Base-by-base conservation (phyloP, 1,140 invertebrate species). In the Monochamus saltuarius region DNA sequence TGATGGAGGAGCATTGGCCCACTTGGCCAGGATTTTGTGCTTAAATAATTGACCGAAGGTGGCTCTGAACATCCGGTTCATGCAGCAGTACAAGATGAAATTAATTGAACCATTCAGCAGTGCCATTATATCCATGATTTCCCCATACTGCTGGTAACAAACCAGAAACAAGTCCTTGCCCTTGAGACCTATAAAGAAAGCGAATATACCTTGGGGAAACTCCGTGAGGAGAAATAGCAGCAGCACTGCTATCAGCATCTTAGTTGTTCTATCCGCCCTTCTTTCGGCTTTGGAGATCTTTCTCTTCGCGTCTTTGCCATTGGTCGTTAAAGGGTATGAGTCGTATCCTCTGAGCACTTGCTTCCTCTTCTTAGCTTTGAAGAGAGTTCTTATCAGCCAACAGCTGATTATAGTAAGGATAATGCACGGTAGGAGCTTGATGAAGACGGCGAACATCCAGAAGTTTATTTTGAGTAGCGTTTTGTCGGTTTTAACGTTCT, bases 61-160 rank as follows among this genome's bases (percentile, higher is more conserved):
- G 43, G 86, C 84, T 10, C 95, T 81, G 75, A 97, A 98, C 81
- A 96, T 94, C 45, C 90, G 82, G 39, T 91, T 94, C 95, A 97
- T 98, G 22, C 89, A 87, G 66, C 94, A 97, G 74, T 97, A 98
- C 6, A 98, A 82, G 40, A 98, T 88, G 74, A 98, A 97, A 73
- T 95, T 97, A 40, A 97, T 89, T 7, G 92, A 89, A 6, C 91
- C 92, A 78, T 97, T 98, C 52, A 97, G 78, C 4, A 98, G 79
- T 0, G 95, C 95, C 51, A 97, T 77, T 14, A 96, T 85, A 74
- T 98, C 95, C 89, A 96, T 93, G 7, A 97, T 68, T 73, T 95
- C 92, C 0, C 92, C 93, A 49, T 95, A 88, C 29, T 87, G 85
- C 75, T 85, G 81, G 69, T 91, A 92, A 71, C 89, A 91, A 45